Conservation (phyloP, 2,113 vertebrate genomes). For the Melanostigma gelatinosum region DNA sequence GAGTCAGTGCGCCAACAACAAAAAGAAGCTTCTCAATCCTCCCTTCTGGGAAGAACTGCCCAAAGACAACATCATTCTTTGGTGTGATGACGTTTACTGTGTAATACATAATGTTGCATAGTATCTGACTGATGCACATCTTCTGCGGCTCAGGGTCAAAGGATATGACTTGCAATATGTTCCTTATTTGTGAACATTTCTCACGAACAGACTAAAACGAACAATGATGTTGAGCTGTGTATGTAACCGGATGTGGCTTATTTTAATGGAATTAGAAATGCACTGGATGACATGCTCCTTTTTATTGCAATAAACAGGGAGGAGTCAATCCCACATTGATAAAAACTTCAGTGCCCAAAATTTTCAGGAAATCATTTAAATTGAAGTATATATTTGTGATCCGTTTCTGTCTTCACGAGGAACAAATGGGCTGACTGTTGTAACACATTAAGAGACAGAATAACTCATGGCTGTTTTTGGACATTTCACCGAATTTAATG, state of each 20-base stretch:
- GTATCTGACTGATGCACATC: background rate
- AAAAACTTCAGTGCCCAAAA: background rate
- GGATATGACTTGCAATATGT: background rate
- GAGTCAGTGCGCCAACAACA: background rate
- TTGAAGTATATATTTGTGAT: background rate
- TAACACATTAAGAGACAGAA: background rate
- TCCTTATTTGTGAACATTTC: background rate
- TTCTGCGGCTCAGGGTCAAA: background rate
- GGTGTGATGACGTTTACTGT: background rate
- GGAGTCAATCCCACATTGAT: background rate
- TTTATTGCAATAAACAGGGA: background rate
- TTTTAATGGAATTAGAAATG: background rate
- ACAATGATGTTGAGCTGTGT: background rate
- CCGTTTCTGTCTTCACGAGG: background rate
- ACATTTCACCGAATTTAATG: background rate
- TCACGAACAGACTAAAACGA: background rate
- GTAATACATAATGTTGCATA: background rate
- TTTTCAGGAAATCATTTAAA: background rate
- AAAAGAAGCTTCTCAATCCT: background rate
- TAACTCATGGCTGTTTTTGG: background rate
- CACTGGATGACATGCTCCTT: background rate
- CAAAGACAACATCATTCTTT: background rate
- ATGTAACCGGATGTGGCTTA: background rate
- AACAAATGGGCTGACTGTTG: background rate
- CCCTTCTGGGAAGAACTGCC: conserved; percentile 7